Percentiles rank a stretch among this genome's conserved stretches.
Evolutionary conservation across 1,140 invertebrate genomes (phyloP).

Genomic region (Drosophila varians): DNA sequence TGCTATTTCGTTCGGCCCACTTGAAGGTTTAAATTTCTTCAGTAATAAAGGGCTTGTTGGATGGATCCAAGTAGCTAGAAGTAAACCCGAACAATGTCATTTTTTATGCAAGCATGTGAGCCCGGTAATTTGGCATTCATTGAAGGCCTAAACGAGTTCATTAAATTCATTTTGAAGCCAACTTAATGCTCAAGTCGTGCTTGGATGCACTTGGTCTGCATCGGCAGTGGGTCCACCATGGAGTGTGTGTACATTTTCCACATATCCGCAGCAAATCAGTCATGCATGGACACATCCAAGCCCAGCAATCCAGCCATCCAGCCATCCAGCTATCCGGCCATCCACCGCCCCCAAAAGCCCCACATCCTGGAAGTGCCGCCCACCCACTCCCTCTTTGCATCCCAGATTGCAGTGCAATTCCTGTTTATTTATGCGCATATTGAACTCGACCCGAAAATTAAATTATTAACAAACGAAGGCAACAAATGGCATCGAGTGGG

Average conservation of each 20-base stretch:
- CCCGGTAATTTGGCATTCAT: not conserved
- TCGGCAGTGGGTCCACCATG: not conserved
- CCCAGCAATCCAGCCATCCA: no score
- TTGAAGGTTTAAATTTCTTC: not conserved
- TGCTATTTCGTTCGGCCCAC: not conserved
- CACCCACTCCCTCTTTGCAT: not conserved
- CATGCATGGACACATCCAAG: constrained; percentile 14
- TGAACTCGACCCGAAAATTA: constrained; percentile 58
- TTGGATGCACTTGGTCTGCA: constrained; percentile 49
- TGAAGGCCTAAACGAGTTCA: not conserved
- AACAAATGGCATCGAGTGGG: constrained; percentile 2
- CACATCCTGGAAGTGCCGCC: not conserved
- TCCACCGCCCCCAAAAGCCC: not conserved
- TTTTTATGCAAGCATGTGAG: not conserved
- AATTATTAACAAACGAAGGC: constrained; percentile 54
- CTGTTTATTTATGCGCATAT: constrained; percentile 71
- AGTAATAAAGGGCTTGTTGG: no score
- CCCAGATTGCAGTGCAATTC: constrained; percentile 14
- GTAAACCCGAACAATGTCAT: not conserved
- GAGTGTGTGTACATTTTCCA: not conserved
- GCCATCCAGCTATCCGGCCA: no score
- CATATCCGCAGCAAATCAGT: constrained; percentile 34
- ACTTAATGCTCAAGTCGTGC: constrained; percentile 19
- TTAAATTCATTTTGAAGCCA: constrained; percentile 26
- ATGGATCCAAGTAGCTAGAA: not conserved